Evolutionary conservation across 2,113 vertebrate genomes (phyloP), one percentile per base, ranked within the genome.

Genomic region (Rhea pennata): DNA sequence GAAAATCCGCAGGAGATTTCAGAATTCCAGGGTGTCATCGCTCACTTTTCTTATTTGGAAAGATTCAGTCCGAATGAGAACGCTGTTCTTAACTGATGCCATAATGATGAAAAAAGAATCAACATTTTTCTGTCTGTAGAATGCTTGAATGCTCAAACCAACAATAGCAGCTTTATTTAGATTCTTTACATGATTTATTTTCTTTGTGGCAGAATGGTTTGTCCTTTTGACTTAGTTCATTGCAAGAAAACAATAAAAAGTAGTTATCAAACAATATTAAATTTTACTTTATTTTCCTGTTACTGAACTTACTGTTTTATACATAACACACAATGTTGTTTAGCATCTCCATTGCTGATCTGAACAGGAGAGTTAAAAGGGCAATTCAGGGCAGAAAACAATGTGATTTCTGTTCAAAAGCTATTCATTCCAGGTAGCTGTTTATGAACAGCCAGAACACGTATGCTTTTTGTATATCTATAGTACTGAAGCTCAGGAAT

Each of bases 311-410:
- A 12, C 5, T 71, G 15, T 42, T 56, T 15, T n/a, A 12, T 58
- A 16, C 1, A 0, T 69, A 53, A 40, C 29, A 1, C 3, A 4
- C 3, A 3, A 0, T 8, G 17, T 5, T 22, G 31, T 3, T 40
- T 17, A 44, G 7, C 19, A 6, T 39, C 26, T 56, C 3, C 23
- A 40, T 82, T 58, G 31, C 15, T 62, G 19, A 6, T 33, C 23
- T 22, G 17, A 72, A 50, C 27, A 58, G 73, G 23, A 23, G 22
- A 22, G 11, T 9, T 36, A 8, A n/a, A 42, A 54, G 53, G 70
- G 90, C 78, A 75, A 23, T 58, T 26, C 5, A 1, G 33, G 8
- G 76, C 71, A 72, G 40, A 21, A 19, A 7, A 15, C 13, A 15
- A 27, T 19, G 15, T 42, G 46, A 4, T n/a, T 11, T 33, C 31